Base-by-base conservation (phyloP, 2,113 vertebrate species). In the Rhinolophus ferrumequinum region DNA sequence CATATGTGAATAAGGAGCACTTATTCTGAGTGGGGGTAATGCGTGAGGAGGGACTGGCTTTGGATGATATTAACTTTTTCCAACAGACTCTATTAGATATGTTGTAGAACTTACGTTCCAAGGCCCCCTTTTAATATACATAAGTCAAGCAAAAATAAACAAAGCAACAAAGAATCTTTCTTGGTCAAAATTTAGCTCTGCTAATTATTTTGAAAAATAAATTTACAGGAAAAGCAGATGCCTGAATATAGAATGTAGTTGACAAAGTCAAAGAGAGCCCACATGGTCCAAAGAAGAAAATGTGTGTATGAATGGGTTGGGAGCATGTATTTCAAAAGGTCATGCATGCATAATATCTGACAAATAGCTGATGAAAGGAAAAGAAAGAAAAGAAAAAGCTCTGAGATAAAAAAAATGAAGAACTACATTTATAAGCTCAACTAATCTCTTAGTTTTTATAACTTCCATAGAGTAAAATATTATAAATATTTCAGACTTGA, bases 391-490 rank as follows among this genome's bases (percentile, higher is more conserved):
- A 30, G 3, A 15, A 56, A 90, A 56, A 18, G 1, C 14, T 52
- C 2, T 33, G 2, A 92, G 54, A 33, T 73, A 80, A 82, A 90
- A 10, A 89, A 97, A 90, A 73, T 11, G 16, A 91, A 87, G 8
- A 88, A 47, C 0, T 44, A 11, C 35, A 85, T 58, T 86, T 93
- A n/a, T 19, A 86, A 95, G 70, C 11, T 70, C 26, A 86, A 41
- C 15, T 75, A 50, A 24, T 80, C 30, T 44, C 58, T 41, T 64
- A 81, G 44, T 60, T 87, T 94, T 73, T 73, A 28, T 41, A 81
- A 92, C 24, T 92, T 62, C 21, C 1, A 0, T 58, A 60, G 10
- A 50, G 12, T 79, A 19, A 84, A 94, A 77, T 56, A 86, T 26
- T 56, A 86, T 26, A 93, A 54, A n/a, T 30, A 75, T 52, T 91